Conservation (phyloP, 2,797 vertebrate genomes). For the Hafferia zeledoni region DNA sequence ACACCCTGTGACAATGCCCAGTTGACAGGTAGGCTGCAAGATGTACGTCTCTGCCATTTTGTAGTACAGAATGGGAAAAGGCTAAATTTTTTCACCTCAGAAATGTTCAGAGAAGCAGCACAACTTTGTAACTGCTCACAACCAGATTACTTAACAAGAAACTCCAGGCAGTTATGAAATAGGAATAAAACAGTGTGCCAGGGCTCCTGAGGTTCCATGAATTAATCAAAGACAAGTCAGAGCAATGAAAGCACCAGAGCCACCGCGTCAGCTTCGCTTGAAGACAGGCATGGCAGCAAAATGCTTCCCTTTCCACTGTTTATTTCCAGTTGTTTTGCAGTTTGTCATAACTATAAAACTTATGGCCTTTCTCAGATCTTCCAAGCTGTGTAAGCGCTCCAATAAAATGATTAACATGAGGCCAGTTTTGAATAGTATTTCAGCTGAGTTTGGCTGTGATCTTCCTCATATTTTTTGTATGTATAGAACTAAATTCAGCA, state of each 20-base stretch:
- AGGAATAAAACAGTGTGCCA: neutral
- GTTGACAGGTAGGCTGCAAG: neutral
- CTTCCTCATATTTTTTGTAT: neutral
- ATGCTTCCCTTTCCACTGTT: neutral
- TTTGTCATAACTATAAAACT: neutral
- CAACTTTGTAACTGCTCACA: neutral
- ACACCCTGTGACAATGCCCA: neutral
- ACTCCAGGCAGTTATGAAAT: neutral
- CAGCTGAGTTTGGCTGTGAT: neutral
- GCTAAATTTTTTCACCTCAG: neutral
- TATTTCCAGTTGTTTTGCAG: neutral
- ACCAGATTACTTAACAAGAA: neutral
- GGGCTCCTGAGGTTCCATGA: neutral
- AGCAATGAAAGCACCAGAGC: accelerated
- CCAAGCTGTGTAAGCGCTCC: neutral
- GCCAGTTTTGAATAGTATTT: neutral
- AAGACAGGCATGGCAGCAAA: neutral
- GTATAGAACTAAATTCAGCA: neutral
- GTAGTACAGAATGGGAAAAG: neutral
- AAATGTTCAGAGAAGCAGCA: neutral
- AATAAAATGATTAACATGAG: neutral
- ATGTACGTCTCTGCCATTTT: neutral
- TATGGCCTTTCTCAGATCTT: neutral
- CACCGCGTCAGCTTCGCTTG: neutral
- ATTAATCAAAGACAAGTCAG: constrained; percentile 8